phyloP scores from a whole-genome alignment of 2,888 invertebrate genomes.

The Euplexia lucipara region DNA sequence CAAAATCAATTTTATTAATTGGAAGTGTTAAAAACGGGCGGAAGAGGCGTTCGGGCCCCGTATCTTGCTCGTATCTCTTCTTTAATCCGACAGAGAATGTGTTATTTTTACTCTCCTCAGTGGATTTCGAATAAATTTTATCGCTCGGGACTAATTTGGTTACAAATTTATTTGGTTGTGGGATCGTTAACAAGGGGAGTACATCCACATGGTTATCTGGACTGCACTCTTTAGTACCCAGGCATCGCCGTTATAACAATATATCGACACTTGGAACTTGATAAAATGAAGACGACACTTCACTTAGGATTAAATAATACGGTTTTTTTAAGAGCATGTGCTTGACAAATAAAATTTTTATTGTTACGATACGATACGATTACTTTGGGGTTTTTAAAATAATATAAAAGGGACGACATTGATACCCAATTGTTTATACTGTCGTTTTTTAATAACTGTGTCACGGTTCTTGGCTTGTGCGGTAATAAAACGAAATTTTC shows the following conservation, averaged over 20 bases:
- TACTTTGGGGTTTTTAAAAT: conserved; percentile 78
- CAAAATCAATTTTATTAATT: conserved; percentile 91
- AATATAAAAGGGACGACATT: conserved; percentile 75
- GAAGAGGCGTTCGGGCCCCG: conserved; percentile 85
- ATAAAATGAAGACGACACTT: conserved; percentile 90
- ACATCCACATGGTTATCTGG: conserved; percentile 88
- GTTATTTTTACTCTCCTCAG: conserved; percentile 90
- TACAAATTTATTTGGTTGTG: conserved; percentile 91
- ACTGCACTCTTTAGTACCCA: conserved; percentile 87
- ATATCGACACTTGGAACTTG: conserved; percentile 88
- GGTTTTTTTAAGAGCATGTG: conserved; percentile 82
- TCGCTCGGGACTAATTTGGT: conserved; percentile 91
- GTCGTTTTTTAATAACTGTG: conserved; percentile 81
- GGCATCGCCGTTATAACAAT: conserved; percentile 88
- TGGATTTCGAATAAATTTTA: conserved; percentile 91
- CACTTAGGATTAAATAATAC: conserved; percentile 90
- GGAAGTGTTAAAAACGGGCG: conserved; percentile 91
- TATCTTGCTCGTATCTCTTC: conserved; percentile 90
- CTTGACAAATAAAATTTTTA: conserved; percentile 83
- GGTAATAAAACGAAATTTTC: conserved; percentile 56
- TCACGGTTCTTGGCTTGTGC: conserved; percentile 66
- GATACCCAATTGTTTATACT: conserved; percentile 80
- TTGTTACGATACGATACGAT: conserved; percentile 79
- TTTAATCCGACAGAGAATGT: conserved; percentile 90
- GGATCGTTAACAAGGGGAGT: conserved; percentile 89